Evolutionary conservation across 1,140 invertebrate genomes (phyloP).

Genomic region (Drosophila suzukii): DNA sequence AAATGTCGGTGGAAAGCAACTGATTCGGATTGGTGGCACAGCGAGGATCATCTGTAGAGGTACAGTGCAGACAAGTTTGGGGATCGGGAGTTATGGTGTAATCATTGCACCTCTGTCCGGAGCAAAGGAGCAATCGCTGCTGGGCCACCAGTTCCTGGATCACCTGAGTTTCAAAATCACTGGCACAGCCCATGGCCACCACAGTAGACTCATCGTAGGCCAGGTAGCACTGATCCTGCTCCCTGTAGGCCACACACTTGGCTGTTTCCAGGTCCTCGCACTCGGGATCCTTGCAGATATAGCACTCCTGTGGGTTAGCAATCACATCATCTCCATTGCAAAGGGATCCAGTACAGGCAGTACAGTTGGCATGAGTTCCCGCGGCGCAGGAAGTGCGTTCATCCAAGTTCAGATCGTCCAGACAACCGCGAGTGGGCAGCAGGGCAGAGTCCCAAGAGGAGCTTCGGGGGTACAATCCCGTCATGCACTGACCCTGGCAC

Average conservation of each 20-base stretch:
- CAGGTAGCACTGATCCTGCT: conserved; percentile 65
- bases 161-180: conserved; percentile 66
- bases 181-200: conserved; percentile 69
- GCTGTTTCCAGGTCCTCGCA: conserved; percentile 30
- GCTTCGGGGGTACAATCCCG: conserved; percentile 72
- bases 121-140: conserved; percentile 56
- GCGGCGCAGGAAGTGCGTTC: conserved; percentile 54
- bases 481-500: conserved; percentile 71
- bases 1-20: conserved; percentile 38
- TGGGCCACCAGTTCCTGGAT: conserved; percentile 61
- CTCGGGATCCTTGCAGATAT: conserved; percentile 23
- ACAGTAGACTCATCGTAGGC: conserved; percentile 48
- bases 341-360: conserved; percentile 42
- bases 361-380: conserved; percentile 51
- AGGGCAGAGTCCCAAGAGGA: conserved; percentile 60
- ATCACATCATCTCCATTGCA: conserved; percentile 61
- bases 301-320: conserved; percentile 58
- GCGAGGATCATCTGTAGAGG: conserved; percentile 49
- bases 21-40: conserved; percentile 77
- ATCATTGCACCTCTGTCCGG: conserved; percentile 62
- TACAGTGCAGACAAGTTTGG: conserved; percentile 61
- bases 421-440: conserved; percentile 66
- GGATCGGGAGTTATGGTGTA: conserved; percentile 20
- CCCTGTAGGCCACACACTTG: conserved; percentile 59
- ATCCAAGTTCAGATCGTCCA: conserved; percentile 68